These are phyloP conservation scores for Ptilodon capucinus DNA, from an alignment of 2,888 invertebrate species.

Conservation along the genomic window DNA sequence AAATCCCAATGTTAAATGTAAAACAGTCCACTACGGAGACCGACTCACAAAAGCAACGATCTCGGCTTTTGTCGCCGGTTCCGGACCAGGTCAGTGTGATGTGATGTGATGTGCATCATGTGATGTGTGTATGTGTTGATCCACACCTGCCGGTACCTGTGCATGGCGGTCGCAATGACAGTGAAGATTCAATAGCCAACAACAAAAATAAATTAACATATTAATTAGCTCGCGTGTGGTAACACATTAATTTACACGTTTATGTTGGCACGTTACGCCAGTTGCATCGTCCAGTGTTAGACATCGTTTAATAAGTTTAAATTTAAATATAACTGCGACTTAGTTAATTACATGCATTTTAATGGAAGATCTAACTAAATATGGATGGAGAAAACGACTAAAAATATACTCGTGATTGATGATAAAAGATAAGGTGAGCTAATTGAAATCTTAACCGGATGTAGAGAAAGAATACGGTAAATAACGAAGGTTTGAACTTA, in stretches of 20 bases:
- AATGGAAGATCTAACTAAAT: constrained; percentile 33
- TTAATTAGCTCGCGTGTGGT: constrained; percentile 35
- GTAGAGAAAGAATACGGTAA: constrained; percentile 4
- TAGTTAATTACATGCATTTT: constrained; percentile 34
- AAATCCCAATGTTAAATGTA: constrained; percentile 38
- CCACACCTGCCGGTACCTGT: constrained; percentile 48
- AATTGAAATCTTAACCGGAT: constrained; percentile 4
- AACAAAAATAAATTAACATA: constrained; percentile 31
- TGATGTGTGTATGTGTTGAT: constrained; percentile 37
- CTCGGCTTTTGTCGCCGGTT: constrained; percentile 36
- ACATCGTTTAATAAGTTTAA: constrained; percentile 19
- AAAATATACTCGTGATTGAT: constrained; percentile 34
- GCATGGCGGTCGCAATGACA: constrained; percentile 48
- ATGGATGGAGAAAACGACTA: constrained; percentile 37
- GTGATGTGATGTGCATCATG: constrained; percentile 49
- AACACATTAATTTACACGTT: constrained; percentile 34
- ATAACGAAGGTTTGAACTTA: neutral
- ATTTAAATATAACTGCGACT: constrained; percentile 22
- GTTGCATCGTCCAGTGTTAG: constrained; percentile 26
- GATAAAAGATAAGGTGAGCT: constrained; percentile 26
- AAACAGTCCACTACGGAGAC: constrained; percentile 20
- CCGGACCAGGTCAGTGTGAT: constrained; percentile 36
- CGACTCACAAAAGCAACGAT: constrained; percentile 32
- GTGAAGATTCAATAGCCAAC: constrained; percentile 43
- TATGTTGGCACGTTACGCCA: constrained; percentile 32